Percentiles rank a stretch among this genome's conserved stretches.
Conservation (phyloP, 2,113 vertebrate genomes). For the Eulemur macaco region DNA sequence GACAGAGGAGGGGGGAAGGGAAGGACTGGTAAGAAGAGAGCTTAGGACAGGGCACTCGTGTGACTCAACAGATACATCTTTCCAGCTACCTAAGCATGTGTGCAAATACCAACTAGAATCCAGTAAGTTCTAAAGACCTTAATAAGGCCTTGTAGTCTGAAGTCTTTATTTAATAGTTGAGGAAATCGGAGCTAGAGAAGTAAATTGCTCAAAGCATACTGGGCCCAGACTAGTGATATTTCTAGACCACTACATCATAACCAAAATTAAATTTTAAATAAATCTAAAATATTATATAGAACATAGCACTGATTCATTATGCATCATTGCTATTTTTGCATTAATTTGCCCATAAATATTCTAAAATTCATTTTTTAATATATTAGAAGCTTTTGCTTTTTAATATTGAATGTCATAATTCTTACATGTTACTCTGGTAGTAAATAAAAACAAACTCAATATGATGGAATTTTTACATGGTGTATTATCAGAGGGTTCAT, state of each 20-base stretch:
- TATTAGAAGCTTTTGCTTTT: neutral
- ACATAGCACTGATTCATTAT: neutral
- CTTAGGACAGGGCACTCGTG: neutral
- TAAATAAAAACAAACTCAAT: neutral
- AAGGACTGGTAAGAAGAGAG: neutral
- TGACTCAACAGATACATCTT: neutral
- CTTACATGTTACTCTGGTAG: neutral
- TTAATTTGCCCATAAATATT: neutral
- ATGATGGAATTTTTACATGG: neutral
- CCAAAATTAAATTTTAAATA: neutral
- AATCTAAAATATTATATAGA: neutral
- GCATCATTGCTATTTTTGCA: neutral
- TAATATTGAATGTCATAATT: neutral
- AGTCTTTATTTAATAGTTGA: neutral
- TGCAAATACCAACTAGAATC: neutral
- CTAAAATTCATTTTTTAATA: neutral
- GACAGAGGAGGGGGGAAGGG: neutral
- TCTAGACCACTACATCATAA: neutral
- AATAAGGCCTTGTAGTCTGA: neutral
- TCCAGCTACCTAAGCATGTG: neutral
- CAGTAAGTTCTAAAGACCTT: neutral
- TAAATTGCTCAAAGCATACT: neutral
- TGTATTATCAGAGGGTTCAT: neutral
- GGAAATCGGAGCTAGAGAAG: neutral
- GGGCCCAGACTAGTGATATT: neutral